Evolutionary conservation across 2,888 invertebrate species (phyloP), one percentile per base, ranked within the genome.

Genomic region (Cerceris rybyensis): DNA sequence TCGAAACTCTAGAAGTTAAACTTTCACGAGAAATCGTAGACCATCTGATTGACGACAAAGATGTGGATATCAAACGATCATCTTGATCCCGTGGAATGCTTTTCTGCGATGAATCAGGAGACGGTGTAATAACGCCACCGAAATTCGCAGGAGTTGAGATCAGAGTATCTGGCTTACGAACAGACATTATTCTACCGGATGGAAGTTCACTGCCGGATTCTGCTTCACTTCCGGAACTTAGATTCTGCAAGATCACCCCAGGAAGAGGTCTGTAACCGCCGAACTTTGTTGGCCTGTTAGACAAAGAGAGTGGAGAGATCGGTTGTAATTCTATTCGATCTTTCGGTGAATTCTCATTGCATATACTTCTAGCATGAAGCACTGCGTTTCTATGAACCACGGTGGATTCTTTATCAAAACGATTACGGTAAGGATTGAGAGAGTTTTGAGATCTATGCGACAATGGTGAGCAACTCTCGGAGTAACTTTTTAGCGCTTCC

Each of bases 201-300:
- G 16, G 7, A n/a, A 54, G 55, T 0, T 83, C 78, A 7, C 64
- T 69, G 5, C 28, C 55, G 28, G 73, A 70, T 8, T 85, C 82
- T 6, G 82, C 80, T 2, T 88, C 89, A 76, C 87, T 89, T 6
- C 65, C 81, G 7, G 88, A 86, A 46, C 84, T 88, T 6, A 86
- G 81, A 61, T 88, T 86, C 49, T 86, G 79, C n/a, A 86, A 72
- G 11, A 82, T 68, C 11, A 84, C 50, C 7, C 82, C 80, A 6
- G 50, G 16, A 0, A 43, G 39, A 5, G 82, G 81, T 7, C 86
- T 75, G 8, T 86, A 82, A 0, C 80, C 83, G 0, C 79, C 82
- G 17, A 78, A 81, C 50, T 63, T 86, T 0, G 54, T 70, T 1
- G 82, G 75, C 4, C 63, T 28, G 14, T 39, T 60, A 28, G 17